Evolutionary conservation across 2,888 invertebrate species (phyloP).

Genomic region (Gandaritis pyraliata): DNA sequence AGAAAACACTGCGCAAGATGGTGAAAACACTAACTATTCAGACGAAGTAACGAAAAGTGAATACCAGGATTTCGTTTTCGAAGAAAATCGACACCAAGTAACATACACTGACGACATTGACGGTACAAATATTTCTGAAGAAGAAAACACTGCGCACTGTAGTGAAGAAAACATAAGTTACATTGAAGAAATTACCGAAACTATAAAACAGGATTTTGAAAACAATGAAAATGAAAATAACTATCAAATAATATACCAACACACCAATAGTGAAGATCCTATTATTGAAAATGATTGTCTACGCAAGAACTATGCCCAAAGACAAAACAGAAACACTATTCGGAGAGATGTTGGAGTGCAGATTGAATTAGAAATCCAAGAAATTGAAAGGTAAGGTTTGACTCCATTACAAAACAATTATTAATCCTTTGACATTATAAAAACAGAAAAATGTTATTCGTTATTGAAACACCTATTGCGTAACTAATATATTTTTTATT

Average conservation of each 20-base stretch:
- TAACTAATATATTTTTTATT: neutral
- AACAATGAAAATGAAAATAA: constrained; percentile 1
- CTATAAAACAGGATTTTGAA: neutral
- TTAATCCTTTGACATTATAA: no score
- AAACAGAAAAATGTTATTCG: no score
- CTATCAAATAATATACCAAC: constrained; percentile 14
- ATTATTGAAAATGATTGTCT: constrained; percentile 1
- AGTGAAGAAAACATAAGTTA: neutral
- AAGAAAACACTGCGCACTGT: neutral
- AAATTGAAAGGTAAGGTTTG: constrained; percentile 25
- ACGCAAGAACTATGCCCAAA: neutral
- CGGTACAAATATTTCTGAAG: neutral
- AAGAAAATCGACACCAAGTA: no score
- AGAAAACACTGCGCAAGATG: no score
- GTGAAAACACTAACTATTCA: no score
- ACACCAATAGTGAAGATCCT: constrained; percentile 7
- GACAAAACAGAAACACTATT: neutral
- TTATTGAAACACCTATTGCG: neutral
- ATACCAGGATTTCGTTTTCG: no score
- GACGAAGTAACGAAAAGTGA: no score
- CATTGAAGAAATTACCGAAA: neutral
- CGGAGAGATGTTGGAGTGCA: constrained; percentile 26
- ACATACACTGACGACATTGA: neutral
- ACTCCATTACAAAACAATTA: no score
- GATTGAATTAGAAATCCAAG: constrained; percentile 20